phyloP scores from a whole-genome alignment of 2,113 vertebrate species.

The Monopterus albus region DNA sequence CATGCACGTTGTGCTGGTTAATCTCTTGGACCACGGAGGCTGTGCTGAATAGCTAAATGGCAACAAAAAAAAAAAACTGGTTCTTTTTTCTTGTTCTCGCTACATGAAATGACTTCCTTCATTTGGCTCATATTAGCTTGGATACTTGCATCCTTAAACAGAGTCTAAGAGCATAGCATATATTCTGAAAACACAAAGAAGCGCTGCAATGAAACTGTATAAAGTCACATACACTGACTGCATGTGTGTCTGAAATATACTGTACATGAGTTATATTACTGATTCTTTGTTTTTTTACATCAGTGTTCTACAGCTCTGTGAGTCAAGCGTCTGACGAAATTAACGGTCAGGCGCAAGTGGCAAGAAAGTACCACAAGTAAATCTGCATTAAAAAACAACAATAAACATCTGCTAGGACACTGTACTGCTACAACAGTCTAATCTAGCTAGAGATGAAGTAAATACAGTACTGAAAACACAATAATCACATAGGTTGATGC shows the following conservation, averaged over 20 bases:
- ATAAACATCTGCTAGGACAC: conserved; percentile 46
- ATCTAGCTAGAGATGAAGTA: conserved; percentile 63
- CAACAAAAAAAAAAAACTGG: too few relatives aligned
- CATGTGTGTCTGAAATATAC: conserved; percentile 66
- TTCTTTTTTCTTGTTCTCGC: conserved; percentile 62
- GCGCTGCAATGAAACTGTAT: conserved; percentile 38
- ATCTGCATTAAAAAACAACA: conserved; percentile 26
- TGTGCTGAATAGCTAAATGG: conserved; percentile 57
- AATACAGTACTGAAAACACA: conserved; percentile 73
- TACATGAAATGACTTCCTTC: conserved; percentile 80
- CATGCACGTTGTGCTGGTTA: conserved; percentile 59
- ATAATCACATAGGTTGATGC: conserved; percentile 62
- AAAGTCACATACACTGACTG: conserved; percentile 50
- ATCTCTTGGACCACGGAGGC: conserved; percentile 65
- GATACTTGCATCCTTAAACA: conserved; percentile 63
- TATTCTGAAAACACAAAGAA: conserved; percentile 35
- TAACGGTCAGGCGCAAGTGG: conserved; percentile 55
- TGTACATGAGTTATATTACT: conserved; percentile 65
- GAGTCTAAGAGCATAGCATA: conserved; percentile 60
- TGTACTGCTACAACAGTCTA: conserved; percentile 63
- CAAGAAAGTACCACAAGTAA: conserved; percentile 60
- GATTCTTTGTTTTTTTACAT: conserved; percentile 57
- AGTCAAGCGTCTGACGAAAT: conserved; percentile 65
- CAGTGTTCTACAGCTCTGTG: conserved; percentile 66
- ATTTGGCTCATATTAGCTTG: conserved; percentile 78